phyloP scores from a whole-genome alignment of 2,797 vertebrate genomes.

The Nannoperca obscura region DNA sequence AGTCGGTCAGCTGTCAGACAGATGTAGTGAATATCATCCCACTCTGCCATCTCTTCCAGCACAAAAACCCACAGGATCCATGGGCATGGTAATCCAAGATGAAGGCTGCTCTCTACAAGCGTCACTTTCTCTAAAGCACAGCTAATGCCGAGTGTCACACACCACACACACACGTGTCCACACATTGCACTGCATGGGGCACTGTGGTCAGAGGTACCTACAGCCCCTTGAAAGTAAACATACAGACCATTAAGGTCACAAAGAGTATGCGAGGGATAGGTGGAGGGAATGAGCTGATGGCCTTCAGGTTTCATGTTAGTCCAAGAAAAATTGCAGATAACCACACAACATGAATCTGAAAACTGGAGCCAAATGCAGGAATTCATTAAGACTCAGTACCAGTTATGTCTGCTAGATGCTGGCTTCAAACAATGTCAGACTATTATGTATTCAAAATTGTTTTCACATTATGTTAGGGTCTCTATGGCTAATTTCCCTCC shows the following conservation, averaged over 20 bases:
- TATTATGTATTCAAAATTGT: constrained; percentile 21
- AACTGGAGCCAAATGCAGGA: not conserved
- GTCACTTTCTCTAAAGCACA: constrained; percentile 66
- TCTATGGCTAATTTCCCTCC: constrained; percentile 18
- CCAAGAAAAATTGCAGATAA: not conserved
- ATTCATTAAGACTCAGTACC: not conserved
- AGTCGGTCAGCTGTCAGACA: constrained; percentile 79
- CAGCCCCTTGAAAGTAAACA: constrained; percentile 36
- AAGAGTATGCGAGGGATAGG: not conserved
- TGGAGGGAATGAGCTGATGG: constrained; percentile 8
- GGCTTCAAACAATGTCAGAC: constrained; percentile 4
- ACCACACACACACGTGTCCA: constrained; percentile 42
- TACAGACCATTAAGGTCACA: constrained; percentile 34
- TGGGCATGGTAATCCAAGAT: constrained; percentile 74
- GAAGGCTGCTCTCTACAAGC: constrained; percentile 71
- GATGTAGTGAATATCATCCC: constrained; percentile 72
- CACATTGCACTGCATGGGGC: constrained; percentile 1
- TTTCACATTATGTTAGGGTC: constrained; percentile 27
- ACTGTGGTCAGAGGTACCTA: constrained; percentile 12
- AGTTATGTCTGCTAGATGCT: constrained; percentile 7
- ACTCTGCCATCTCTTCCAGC: constrained; percentile 61
- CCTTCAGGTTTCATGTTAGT: constrained; percentile 16
- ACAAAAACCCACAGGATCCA: constrained; percentile 74
- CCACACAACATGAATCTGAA: not conserved
- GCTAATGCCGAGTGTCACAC: constrained; percentile 66